phyloP scores from a whole-genome alignment of 2,113 vertebrate genomes.

The Lepus europaeus region DNA sequence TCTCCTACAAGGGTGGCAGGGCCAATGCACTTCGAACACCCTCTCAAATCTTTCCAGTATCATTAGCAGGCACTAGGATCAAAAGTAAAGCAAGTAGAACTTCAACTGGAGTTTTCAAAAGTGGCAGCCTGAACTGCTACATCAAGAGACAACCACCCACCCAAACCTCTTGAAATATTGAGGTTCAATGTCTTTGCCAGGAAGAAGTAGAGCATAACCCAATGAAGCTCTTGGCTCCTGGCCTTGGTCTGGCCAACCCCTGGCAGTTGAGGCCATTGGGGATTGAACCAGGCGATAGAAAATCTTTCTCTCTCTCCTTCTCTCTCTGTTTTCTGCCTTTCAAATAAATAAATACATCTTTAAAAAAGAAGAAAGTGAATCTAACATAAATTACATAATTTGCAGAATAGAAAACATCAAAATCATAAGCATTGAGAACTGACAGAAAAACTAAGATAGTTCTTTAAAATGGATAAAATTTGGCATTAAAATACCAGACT shows the following conservation, averaged over 20 bases:
- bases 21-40: too few species aligned
- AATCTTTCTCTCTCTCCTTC: too few species aligned
- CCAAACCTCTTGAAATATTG: background rate
- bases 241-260: too few species aligned
- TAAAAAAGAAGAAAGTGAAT: background rate
- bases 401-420: background rate
- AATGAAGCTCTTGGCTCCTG: background rate
- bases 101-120: too few species aligned
- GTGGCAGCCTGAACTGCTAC: too few species aligned
- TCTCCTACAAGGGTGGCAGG: too few species aligned
- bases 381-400: background rate
- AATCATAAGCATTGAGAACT: background rate
- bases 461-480: conserved; percentile 1
- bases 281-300: background rate
- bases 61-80: too few species aligned
- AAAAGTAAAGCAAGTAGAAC: too few species aligned
- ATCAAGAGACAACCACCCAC: too few species aligned
- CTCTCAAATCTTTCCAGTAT: too few species aligned
- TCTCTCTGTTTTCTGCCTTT: too few species aligned
- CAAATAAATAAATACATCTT: background rate
- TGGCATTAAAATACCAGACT: background rate
- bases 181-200: background rate
- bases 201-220: background rate
- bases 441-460: background rate
- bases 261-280: too few species aligned